phyloP scores from a whole-genome alignment of 2,113 vertebrate genomes.

The Paraplagusia blochii region DNA sequence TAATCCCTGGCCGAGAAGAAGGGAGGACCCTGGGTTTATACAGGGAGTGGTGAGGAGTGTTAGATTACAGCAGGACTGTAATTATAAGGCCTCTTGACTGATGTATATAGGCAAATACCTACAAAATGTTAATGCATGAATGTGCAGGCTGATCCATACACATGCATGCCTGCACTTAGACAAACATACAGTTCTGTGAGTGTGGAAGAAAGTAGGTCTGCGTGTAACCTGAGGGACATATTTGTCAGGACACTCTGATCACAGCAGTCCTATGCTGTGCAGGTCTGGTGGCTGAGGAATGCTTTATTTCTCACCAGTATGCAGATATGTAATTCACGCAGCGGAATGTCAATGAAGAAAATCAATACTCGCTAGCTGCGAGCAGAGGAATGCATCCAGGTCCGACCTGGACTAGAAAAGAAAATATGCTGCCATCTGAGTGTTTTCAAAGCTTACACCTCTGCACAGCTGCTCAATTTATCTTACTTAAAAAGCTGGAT shows the following conservation, averaged over 20 bases:
- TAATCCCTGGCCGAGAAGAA: constrained; percentile 64
- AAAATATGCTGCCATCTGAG: no score
- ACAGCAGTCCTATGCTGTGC: background rate
- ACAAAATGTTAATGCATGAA: constrained; percentile 29
- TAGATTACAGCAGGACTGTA: constrained; percentile 70
- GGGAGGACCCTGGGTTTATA: constrained; percentile 58
- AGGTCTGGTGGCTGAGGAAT: background rate
- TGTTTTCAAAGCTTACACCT: no score
- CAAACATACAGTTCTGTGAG: constrained; percentile 1
- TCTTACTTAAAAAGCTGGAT: no score
- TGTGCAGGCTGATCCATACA: constrained; percentile 1
- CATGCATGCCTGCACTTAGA: constrained; percentile 11
- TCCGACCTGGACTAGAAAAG: no score
- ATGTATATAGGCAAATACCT: constrained; percentile 36
- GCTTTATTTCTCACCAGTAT: no score
- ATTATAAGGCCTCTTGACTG: constrained; percentile 62
- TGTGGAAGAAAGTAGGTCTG: background rate
- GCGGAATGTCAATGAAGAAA: no score
- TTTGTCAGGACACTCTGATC: background rate
- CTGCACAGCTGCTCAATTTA: no score
- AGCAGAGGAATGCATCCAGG: no score
- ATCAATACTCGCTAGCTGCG: no score
- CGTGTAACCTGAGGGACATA: background rate
- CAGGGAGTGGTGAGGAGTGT: constrained; percentile 63
- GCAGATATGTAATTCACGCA: no score